Evolutionary conservation across 2,113 vertebrate species (phyloP).

Genomic region (Rhombomys opimus): DNA sequence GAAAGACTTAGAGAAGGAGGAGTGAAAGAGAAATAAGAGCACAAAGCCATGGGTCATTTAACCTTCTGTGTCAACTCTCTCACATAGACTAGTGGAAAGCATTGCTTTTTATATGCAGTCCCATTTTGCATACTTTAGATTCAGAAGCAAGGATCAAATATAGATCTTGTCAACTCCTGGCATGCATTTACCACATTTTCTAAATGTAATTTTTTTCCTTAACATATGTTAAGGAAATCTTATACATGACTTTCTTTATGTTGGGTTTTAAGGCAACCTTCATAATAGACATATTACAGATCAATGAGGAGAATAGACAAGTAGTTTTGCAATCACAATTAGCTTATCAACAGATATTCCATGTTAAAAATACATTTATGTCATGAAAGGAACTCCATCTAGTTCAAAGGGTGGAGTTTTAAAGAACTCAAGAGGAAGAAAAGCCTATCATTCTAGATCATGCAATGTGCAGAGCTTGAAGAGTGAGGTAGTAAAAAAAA

Average conservation of each 20-base stretch:
- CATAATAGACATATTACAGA: not conserved
- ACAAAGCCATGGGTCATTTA: not conserved
- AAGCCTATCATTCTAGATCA: not conserved
- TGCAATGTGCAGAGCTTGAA: not conserved
- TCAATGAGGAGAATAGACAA: not conserved
- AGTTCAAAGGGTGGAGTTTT: not conserved
- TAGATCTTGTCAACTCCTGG: not conserved
- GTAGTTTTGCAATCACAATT: not conserved
- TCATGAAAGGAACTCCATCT: not conserved
- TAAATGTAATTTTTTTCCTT: not conserved
- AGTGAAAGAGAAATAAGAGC: not conserved
- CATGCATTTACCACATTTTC: not conserved
- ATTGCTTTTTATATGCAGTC: not conserved
- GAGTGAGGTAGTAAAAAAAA: not conserved
- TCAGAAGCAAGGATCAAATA: not conserved
- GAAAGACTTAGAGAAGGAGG: not conserved
- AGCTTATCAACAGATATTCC: not conserved
- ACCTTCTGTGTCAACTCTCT: not conserved
- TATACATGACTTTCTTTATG: not conserved
- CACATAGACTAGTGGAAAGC: not conserved
- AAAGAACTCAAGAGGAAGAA: not conserved
- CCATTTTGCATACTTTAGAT: not conserved
- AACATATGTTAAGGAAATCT: not conserved
- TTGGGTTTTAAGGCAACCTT: not conserved
- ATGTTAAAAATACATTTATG: not conserved